These are phyloP conservation scores for Stictonetta naevosa DNA, from an alignment of 2,113 vertebrate genomes.

Conservation along the genomic window DNA sequence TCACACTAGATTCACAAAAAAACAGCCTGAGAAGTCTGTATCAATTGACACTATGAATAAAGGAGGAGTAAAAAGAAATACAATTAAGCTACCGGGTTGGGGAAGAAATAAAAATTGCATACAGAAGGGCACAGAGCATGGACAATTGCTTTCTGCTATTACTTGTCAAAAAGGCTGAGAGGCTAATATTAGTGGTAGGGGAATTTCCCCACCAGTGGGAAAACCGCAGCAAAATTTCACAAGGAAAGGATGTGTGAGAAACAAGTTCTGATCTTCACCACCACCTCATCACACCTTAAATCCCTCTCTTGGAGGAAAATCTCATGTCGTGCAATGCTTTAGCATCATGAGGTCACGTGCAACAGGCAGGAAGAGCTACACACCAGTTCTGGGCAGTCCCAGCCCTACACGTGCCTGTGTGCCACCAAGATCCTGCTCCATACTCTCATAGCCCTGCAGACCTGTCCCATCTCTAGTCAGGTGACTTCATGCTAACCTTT, in stretches of 20 bases:
- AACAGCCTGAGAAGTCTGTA: neutral
- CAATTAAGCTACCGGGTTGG: neutral
- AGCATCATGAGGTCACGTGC: neutral
- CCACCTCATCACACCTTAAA: neutral
- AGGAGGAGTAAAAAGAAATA: neutral
- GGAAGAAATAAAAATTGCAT: neutral
- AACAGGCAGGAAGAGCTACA: neutral
- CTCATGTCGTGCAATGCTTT: neutral
- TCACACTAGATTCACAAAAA: neutral
- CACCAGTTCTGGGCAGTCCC: neutral
- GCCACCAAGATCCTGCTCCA: neutral
- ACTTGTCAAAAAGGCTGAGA: neutral
- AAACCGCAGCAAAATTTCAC: neutral
- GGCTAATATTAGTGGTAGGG: neutral
- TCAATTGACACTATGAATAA: neutral
- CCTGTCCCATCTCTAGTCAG: neutral
- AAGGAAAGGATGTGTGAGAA: neutral
- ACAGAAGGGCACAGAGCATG: neutral
- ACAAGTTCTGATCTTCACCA: neutral
- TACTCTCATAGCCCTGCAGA: neutral
- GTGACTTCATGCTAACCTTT: neutral
- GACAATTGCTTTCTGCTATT: neutral
- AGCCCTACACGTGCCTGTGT: neutral
- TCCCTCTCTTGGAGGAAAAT: neutral
- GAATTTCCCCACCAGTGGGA: neutral